These are phyloP conservation scores for Eidolon dupreanum DNA, from an alignment of 2,797 vertebrate genomes.

Conservation along the genomic window DNA sequence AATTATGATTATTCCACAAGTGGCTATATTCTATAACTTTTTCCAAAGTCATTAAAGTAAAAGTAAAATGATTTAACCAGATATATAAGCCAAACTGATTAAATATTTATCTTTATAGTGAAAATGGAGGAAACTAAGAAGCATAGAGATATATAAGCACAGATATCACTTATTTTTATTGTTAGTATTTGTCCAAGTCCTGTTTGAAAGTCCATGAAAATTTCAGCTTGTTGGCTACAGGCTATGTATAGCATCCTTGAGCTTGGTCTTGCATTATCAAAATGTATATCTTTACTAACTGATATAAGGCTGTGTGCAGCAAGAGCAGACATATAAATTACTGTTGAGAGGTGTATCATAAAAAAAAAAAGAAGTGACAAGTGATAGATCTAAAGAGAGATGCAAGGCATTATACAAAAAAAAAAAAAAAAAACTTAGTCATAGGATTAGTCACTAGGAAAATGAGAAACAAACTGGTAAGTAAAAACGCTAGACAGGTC, in stretches of 20 bases:
- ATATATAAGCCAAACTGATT: not conserved
- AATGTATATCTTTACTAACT: not conserved
- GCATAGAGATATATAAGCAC: not conserved
- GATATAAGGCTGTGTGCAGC: not conserved
- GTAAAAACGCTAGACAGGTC: not conserved
- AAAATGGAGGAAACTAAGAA: conserved; percentile 16
- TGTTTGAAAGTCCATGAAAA: not conserved
- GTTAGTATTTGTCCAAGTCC: not conserved
- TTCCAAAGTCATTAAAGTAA: not conserved
- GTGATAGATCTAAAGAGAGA: not conserved
- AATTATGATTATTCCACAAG: not conserved
- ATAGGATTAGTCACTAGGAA: not conserved
- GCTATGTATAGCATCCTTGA: not conserved
- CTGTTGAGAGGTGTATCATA: not conserved
- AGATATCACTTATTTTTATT: not conserved
- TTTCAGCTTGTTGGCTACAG: not conserved
- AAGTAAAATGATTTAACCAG: conserved; percentile 35
- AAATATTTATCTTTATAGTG: not conserved
- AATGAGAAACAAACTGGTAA: not conserved
- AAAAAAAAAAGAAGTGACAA: not conserved
- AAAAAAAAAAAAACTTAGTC: not conserved
- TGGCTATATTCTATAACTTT: not conserved
- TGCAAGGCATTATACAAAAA: not conserved
- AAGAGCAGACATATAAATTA: not conserved
- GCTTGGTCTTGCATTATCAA: not conserved